Evolutionary conservation across 2,113 vertebrate species (phyloP), one percentile per base, ranked within the genome.

Genomic region (Oncorhynchus clarkii): DNA sequence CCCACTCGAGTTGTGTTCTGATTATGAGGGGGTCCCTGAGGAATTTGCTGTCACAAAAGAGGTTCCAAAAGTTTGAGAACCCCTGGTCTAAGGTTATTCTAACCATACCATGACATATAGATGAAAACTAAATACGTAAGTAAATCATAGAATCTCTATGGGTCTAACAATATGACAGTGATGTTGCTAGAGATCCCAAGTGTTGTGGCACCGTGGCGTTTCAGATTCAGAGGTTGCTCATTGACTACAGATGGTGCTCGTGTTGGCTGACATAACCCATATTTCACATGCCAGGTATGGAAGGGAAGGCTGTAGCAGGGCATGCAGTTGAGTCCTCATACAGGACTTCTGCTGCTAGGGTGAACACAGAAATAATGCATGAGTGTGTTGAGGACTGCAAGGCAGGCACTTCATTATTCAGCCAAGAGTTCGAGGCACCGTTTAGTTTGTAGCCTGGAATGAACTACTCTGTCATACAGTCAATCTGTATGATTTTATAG

Each of bases 321-420:
- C 48, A 34, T 73, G 39, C 27, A n/a, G 66, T 34, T 27, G 22
- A 64, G 66, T 20, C 78, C 24, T 51, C 5, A 27, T 59, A 48
- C 69, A 76, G 70, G 6, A 48, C 49, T 34, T 72, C 29, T 62
- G 59, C 70, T 60, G 68, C 81, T 72, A 76, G 79, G 78, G 76
- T 34, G 66, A 86, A 18, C 71, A 51, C 76, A 88, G 86, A 51
- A 71, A 71, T n/a, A 51, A 71, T 71, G 22, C 24, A 71, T 54
- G 77, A 81, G 54, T 34, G 27, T 60, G 48, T 11, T 54, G 57
- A 79, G 22, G 65, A 72, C 26, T 64, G 22, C 2, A 34, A 49
- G 74, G 78, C 79, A 49, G 74, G 78, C 79, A 72, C 39, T 81
- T 66, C 22, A 29, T 79, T 77, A 48, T 73, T 80, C 67, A 60